Conservation (phyloP, 2,113 vertebrate genomes). For the Pholis gunnellus region DNA sequence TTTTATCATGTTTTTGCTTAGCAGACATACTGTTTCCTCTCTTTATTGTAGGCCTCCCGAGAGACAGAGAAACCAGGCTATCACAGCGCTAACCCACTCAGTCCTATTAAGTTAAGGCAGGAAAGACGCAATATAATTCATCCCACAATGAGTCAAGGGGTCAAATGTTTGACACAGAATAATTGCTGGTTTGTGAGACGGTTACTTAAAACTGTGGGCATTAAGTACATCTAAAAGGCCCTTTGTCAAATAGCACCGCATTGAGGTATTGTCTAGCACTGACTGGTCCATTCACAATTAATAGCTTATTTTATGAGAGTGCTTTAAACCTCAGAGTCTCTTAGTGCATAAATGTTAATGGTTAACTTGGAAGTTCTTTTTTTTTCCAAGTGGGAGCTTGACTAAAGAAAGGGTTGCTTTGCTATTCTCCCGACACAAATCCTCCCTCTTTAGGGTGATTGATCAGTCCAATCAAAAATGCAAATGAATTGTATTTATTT, state of each 20-base stretch:
- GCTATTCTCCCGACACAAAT: background rate
- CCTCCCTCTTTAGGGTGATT: constrained; percentile 17
- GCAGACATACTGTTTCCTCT: constrained; percentile 6
- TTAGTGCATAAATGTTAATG: constrained; percentile 44
- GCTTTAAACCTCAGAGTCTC: constrained; percentile 37
- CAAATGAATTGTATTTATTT: constrained; percentile 34
- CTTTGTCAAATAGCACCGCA: constrained; percentile 49
- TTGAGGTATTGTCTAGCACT: constrained; percentile 29
- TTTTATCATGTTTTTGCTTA: constrained; percentile 1
- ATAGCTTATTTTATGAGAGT: constrained; percentile 46
- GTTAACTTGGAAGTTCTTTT: constrained; percentile 27
- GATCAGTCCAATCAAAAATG: constrained; percentile 51
- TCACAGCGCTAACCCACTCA: constrained; percentile 46
- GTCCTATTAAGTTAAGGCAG: constrained; percentile 42
- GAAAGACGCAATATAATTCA: constrained; percentile 48
- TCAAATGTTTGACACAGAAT: constrained; percentile 45
- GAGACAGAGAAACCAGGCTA: constrained; percentile 32
- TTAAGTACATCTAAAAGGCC: constrained; percentile 41
- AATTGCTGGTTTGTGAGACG: constrained; percentile 35
- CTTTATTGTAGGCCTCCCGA: background rate
- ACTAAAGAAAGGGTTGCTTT: constrained; percentile 16
- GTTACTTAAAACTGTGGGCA: constrained; percentile 30
- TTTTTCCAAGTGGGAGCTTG: background rate
- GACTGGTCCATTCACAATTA: constrained; percentile 38
- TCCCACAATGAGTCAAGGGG: constrained; percentile 29